Evolutionary conservation across 2,113 vertebrate species (phyloP).

Genomic region (Colaptes auratus): DNA sequence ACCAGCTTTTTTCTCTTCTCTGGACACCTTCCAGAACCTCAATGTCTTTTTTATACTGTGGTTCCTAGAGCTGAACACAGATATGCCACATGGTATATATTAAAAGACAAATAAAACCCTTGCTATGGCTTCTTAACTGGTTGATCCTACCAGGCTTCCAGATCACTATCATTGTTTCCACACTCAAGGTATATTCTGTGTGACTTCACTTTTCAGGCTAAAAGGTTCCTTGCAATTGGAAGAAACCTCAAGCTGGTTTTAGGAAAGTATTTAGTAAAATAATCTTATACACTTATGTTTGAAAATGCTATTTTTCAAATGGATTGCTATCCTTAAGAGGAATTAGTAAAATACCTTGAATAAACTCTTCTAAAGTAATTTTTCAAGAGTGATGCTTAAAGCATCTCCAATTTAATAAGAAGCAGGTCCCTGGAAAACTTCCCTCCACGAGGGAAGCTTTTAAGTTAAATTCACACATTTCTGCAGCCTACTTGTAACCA

Average conservation of each 20-base stretch:
- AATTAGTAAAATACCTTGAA: neutral
- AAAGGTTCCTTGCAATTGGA: neutral
- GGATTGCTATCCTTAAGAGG: neutral
- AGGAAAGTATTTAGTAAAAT: neutral
- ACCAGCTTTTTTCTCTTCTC: no score
- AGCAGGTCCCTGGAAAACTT: neutral
- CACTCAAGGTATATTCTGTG: neutral
- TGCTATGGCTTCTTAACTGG: neutral
- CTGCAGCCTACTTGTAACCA: neutral
- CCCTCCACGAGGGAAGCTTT: neutral
- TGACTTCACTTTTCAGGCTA: neutral
- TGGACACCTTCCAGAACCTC: no score
- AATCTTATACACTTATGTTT: neutral
- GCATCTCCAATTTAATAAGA: neutral
- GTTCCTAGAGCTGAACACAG: no score
- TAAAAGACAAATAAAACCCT: neutral
- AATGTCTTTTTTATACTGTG: no score
- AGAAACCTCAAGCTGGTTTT: neutral
- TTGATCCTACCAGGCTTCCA: neutral
- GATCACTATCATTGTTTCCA: neutral
- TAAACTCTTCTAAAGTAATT: neutral
- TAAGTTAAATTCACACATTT: neutral
- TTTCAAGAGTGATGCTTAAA: neutral
- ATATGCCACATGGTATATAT: accelerated
- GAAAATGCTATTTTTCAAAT: neutral